These are phyloP conservation scores for Pachymerium ferrugineum DNA, from an alignment of 2,888 invertebrate genomes.

Conservation along the genomic window DNA sequence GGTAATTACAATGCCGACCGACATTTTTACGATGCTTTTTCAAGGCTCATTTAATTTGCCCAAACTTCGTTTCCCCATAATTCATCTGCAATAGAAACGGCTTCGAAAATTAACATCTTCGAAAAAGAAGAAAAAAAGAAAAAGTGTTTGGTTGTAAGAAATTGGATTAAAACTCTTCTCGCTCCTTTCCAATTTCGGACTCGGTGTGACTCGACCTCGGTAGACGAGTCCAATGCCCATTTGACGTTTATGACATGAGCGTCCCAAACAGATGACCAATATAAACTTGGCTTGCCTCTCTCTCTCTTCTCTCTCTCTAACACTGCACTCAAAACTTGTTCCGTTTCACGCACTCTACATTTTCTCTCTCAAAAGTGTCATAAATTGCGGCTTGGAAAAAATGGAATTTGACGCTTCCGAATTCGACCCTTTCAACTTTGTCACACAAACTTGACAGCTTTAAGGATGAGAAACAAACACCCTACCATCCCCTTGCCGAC, in stretches of 20 bases:
- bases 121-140: background rate
- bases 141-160: slow-evolving; percentile 2
- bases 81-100: background rate
- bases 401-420: background rate
- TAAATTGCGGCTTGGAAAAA: background rate
- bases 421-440: slow-evolving; percentile 27
- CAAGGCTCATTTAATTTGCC: background rate
- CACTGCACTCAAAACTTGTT: slow-evolving; percentile 23
- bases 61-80: background rate
- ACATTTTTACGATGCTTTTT: slow-evolving; percentile 8
- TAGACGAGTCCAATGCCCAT: slow-evolving; percentile 13
- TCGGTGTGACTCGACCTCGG: slow-evolving; percentile 21
- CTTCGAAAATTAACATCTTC: background rate
- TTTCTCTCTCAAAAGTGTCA: slow-evolving; percentile 17
- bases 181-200: background rate
- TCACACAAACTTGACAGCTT: slow-evolving; percentile 27
- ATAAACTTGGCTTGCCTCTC: no score
- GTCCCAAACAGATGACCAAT: slow-evolving; percentile 27
- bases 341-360: slow-evolving; percentile 21
- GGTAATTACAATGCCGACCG: background rate
- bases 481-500: background rate
- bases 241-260: slow-evolving; percentile 25
- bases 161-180: slow-evolving; percentile 11
- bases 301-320: no score
- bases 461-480: slow-evolving; percentile 27